Evolutionary conservation across 2,888 invertebrate genomes (phyloP), one percentile per base, ranked within the genome.

Genomic region (Muscina levida): DNA sequence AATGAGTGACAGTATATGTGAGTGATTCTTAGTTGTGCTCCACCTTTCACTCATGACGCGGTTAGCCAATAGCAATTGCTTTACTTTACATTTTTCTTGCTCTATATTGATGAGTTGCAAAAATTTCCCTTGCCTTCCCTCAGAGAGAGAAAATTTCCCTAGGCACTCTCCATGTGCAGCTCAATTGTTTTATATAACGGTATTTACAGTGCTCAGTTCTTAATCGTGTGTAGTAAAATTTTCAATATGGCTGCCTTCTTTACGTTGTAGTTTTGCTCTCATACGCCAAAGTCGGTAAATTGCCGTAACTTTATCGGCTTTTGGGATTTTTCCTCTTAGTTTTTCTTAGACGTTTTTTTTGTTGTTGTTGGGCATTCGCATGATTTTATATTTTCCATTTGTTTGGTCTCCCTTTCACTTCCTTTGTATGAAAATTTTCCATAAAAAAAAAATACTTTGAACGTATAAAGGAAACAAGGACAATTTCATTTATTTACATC

Each of bases 351-450:
- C 83, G 84, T 86, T 86, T 85, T 73, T 31, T 31, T 31, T 31
- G 31, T 31, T 8, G n/a, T n/a, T n/a, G n/a, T n/a, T n/a, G n/a
- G n/a, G n/a, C n/a, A 24, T 88, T 75, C 67, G 65, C 74, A 76
- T 68, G 71, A 71, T 76, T 65, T 72, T 72, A 24, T 46, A 31
- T 3, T n/a, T 17, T 22, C 10, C 37, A 31, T 73, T 77, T 59
- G 19, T 57, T 53, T 70, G 62, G 42, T 62, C 2, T 72, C 74
- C 51, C 53, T 81, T 75, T 74, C 72, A 74, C 76, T 85, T 85
- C 86, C 86, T 87, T 86, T 86, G 86, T 85, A 86, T 86, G 85
- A 86, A 86, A 87, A 31, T 31, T 88, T 87, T 88, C 8, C 31
- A 79, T n/a, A n/a, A n/a, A n/a, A n/a, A n/a, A n/a, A 83, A 83